Base-by-base conservation (phyloP, 2,797 vertebrate species). In the Limosa lapponica region DNA sequence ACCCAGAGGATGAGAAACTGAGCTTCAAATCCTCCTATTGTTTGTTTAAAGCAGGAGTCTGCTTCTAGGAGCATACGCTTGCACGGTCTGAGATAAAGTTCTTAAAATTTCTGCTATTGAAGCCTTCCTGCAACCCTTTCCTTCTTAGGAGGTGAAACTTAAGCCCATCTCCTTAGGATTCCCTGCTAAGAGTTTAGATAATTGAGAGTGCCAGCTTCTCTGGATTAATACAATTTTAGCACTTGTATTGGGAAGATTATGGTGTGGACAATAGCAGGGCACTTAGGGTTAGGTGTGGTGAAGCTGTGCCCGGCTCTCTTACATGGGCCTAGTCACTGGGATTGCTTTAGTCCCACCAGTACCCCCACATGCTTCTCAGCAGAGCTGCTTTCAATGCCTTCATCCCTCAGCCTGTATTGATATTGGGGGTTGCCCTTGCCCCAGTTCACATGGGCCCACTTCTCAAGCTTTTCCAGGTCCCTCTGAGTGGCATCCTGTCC, bases 71-170 rank as follows among this genome's bases (percentile, higher is more conserved):
- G 72, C 65, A 64, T 54, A 64, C 0, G 4, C 59, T 90, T 52
- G 48, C 57, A 41, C 2, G 2, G 17, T 6, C 48, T 59, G 69
- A 86, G 87, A 93, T 90, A 93, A 91, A 94, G 34, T 83, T 79
- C 88, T 94, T 89, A 84, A 65, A 37, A 58, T 51, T 64, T 43
- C 82, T 94, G 69, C 82, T 82, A n/a, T 85, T 10, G 6, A 89
- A 89, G 72, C 44, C 72, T 87, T 78, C 65, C 72, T 93, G 72
- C 61, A 81, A 72, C 52, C 74, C 61, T 95, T 83, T 67, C 36
- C 74, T 94, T 74, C 75, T 91, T 28, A 61, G 65, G 41, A 95
- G 85, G 79, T 71, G 82, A 95, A 78, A 80, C 27, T 83, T 89
- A 74, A 95, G 52, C 57, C 70, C 75, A 46, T 82, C 75, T 91